Base-by-base conservation (phyloP, 2,888 invertebrate genomes). In the Drosophila kokeensis region DNA sequence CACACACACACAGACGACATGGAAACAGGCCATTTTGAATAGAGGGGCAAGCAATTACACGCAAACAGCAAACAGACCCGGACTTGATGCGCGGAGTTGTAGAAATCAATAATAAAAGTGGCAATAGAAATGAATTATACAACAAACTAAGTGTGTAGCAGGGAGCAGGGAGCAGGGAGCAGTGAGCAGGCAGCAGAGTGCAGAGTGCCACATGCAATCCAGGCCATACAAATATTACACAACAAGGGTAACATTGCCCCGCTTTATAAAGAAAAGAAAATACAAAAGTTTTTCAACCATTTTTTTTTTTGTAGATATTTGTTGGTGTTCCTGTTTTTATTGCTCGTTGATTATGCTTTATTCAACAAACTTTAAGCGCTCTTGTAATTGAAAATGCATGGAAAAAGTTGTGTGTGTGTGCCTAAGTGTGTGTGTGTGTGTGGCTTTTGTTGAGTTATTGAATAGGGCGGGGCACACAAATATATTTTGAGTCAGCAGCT, bases 161-260 rank as follows among this genome's bases (percentile, higher is more conserved):
- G 27, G 21, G n/a, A 29, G 59, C 27, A 18, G 27, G 21, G n/a
- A 29, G 27, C 11, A 58, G 52, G 38, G 60, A 27, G n/a, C 18
- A 58, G 49, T 34, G 64, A 27, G 40, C 21, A 15, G 45, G 4
- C 45, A 15, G 21, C 15, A 8, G 45, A 24, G n/a, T 29, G 36
- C 45, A 49, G 49, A 36, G 38, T 52, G 29, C 21, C 50, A 69
- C 89, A 84, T 76, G 89, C 89, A 84, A 84, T 76, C 69, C 67
- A 71, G 70, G 73, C 27, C 81, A 69, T 61, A 68, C 69, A 68
- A 69, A 40, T 50, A 79, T 89, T 84, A 87, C 84, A 81, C 79
- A 84, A 89, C 84, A 81, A 83, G 89, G 89, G 83, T 87, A 89
- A 83, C 69, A 79, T 78, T 86, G 86, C 71, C 64, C 76, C 65